Base-by-base conservation (phyloP, 2,888 invertebrate species). In the Lydus trimaculatus region DNA sequence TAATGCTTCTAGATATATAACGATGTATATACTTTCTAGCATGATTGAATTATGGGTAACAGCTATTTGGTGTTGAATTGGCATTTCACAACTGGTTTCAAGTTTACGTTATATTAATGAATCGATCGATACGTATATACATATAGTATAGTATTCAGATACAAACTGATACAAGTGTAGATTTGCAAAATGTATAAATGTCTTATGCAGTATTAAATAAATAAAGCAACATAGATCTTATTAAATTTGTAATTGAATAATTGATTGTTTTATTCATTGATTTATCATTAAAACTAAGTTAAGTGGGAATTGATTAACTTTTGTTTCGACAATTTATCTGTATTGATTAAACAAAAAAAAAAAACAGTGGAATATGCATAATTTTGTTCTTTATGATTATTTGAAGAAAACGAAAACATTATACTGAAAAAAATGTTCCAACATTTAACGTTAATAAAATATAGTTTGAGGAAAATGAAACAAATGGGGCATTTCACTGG, bases 401-500 rank as follows among this genome's bases (percentile, higher is more conserved):
- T 58, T 31, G 6, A n/a, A 0, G 20, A n/a, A 61, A 13, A 15
- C 2, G 28, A 17, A n/a, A 33, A n/a, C 31, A 20, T 8, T 17
- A 31, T 15, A 31, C 17, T 5, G 8, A 23, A 36, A 17, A 31
- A 17, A 25, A 20, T 61, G 25, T 33, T 61, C 1, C 6, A 33
- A 20, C 11, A 36, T 13, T 36, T 36, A 36, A 36, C 13, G 36
- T 36, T 36, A 17, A 43, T 17, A 43, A 43, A 17, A 43, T 33
- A 67, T 79, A 79, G 78, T 81, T 79, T 76, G 78, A 78, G 77
- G 78, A 78, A 80, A 81, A 81, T 80, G 78, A 79, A 80, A 80
- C 80, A 81, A 83, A 82, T 82, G 81, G 79, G 79, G 76, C 78
- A 76, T 80, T 78, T 80, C 77, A 78, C 78, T 80, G 76, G 76